Evolutionary conservation across 2,888 invertebrate genomes (phyloP).

Genomic region (Coleophora deauratella): DNA sequence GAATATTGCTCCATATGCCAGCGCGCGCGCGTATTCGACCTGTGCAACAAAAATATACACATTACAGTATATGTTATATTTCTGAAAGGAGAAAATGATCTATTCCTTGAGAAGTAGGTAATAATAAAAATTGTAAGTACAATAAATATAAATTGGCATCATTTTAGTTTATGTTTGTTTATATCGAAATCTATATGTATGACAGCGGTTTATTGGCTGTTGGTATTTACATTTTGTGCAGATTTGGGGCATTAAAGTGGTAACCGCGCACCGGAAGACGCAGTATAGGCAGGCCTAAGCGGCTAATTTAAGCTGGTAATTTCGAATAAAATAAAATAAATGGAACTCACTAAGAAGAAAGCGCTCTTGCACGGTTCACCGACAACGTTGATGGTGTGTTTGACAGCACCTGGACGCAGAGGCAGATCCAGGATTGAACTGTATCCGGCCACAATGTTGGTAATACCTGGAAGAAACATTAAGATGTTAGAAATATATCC

Average conservation of each 20-base stretch:
- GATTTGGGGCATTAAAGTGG: neutral
- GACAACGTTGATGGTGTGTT: slow-evolving; percentile 79
- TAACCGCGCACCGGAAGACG: no score
- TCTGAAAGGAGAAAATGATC: neutral
- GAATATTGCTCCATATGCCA: slow-evolving; percentile 36
- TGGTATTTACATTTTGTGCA: no score
- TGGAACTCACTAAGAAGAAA: slow-evolving; percentile 69
- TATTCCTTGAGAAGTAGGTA: neutral
- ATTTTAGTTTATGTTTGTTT: neutral
- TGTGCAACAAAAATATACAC: slow-evolving; percentile 10
- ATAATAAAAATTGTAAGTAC: neutral
- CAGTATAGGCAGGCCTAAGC: no score
- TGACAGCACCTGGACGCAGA: slow-evolving; percentile 84
- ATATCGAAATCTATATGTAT: neutral
- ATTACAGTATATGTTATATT: no score
- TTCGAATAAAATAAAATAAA: no score
- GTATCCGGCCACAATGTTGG: slow-evolving; percentile 77
- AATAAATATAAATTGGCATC: neutral
- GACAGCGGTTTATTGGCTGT: neutral
- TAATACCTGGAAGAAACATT: slow-evolving; percentile 49
- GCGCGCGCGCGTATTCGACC: slow-evolving; percentile 25
- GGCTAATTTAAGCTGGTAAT: no score
- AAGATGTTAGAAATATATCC: neutral
- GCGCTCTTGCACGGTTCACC: slow-evolving; percentile 74
- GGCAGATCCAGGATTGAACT: slow-evolving; percentile 78